Conservation (phyloP, 2,797 vertebrate species). For the Neosalanx taihuensis region DNA sequence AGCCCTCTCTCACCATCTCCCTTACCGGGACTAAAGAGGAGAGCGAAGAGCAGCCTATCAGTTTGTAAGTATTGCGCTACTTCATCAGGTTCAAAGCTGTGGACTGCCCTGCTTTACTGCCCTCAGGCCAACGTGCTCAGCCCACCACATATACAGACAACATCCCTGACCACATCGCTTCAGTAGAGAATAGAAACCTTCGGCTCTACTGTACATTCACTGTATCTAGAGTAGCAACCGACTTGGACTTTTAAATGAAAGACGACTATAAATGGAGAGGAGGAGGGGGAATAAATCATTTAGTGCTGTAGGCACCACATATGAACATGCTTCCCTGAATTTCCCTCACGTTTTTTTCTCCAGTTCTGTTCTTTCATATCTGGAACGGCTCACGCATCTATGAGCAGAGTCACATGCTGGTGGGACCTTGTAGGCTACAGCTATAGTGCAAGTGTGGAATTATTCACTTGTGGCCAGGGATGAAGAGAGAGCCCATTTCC, state of each 20-base stretch:
- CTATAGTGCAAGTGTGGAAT: constrained; percentile 2
- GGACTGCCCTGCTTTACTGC: constrained; percentile 14
- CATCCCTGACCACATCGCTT: neutral
- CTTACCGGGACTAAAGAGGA: constrained; percentile 82
- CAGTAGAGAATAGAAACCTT: neutral
- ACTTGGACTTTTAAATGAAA: constrained; percentile 49
- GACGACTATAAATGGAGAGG: constrained; percentile 54
- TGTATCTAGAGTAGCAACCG: constrained; percentile 26
- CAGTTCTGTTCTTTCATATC: constrained; percentile 17
- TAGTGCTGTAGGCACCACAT: constrained; percentile 22
- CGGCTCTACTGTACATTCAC: constrained; percentile 6
- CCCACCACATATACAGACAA: neutral
- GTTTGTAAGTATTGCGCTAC: constrained; percentile 76
- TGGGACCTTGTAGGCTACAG: constrained; percentile 18
- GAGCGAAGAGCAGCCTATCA: constrained; percentile 74
- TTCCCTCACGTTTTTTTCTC: neutral
- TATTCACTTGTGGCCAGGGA: neutral
- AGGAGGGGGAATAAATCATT: constrained; percentile 54
- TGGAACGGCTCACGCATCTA: constrained; percentile 11
- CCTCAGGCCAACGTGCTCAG: constrained; percentile 13
- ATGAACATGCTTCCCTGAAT: constrained; percentile 8
- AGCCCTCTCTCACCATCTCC: constrained; percentile 78
- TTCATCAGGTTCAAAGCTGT: neutral
- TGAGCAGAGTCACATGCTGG: constrained; percentile 22
- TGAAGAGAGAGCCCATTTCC: neutral